Conservation (phyloP, 2,888 invertebrate species). For the Scaptomyza polygonia region DNA sequence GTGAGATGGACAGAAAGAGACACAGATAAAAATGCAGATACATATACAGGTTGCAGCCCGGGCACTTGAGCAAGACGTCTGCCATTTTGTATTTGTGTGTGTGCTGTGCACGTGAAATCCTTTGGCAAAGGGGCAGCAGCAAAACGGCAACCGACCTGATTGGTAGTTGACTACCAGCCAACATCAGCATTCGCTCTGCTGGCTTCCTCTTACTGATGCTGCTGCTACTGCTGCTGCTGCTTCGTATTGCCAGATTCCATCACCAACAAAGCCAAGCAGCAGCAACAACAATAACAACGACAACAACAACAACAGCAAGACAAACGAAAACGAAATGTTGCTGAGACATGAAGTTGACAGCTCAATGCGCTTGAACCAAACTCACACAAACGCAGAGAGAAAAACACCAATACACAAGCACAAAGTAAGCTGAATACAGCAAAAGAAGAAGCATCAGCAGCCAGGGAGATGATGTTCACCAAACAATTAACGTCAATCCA, state of each 20-base stretch:
- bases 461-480: conserved; percentile 18
- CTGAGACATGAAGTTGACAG: conserved; percentile 82
- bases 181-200: conserved; percentile 62
- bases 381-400: conserved; percentile 39
- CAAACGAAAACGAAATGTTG: conserved; percentile 80
- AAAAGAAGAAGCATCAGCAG: conserved; percentile 44
- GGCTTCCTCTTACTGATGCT: conserved; percentile 23
- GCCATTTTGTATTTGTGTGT: conserved; percentile 67
- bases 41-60: conserved; percentile 66
- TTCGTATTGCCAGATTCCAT: conserved; percentile 72
- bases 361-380: conserved; percentile 83
- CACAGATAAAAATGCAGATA: conserved; percentile 35
- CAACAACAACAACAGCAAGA: conserved; percentile 47
- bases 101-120: conserved; percentile 75
- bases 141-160: conserved; percentile 77
- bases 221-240: conserved; percentile 41
- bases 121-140: conserved; percentile 71
- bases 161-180: conserved; percentile 74
- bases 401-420: conserved; percentile 33
- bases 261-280: conserved; percentile 65
- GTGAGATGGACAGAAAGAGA: conserved; percentile 15
- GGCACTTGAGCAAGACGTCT: conserved; percentile 73
- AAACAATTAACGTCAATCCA: conserved; percentile 37
- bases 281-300: conserved; percentile 35
- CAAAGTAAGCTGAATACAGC: conserved; percentile 50